These are phyloP conservation scores for Stegostoma tigrinum DNA, from an alignment of 2,113 vertebrate genomes.

Conservation along the genomic window DNA sequence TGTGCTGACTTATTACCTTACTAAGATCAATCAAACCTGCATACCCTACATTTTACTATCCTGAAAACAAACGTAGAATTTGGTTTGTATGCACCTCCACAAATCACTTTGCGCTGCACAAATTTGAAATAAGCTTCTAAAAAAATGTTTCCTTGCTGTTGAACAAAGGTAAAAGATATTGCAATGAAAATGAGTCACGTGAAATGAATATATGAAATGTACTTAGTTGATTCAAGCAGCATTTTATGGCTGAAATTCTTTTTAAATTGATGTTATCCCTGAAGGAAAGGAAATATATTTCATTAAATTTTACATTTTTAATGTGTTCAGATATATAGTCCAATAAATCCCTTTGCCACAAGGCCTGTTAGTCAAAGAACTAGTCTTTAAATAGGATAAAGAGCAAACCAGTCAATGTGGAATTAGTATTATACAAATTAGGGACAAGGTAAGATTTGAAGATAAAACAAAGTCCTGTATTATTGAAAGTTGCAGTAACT, in stretches of 20 bases:
- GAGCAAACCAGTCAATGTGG: not conserved
- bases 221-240: not conserved
- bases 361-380: conserved; percentile 7
- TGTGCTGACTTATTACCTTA: no score
- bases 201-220: not conserved
- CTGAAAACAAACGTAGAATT: no score
- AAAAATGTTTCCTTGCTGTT: not conserved
- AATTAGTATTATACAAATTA: conserved; percentile 8
- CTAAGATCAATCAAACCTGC: no score
- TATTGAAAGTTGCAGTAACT: not conserved
- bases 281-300: conserved; percentile 8
- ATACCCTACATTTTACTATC: no score
- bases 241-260: not conserved
- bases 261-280: not conserved
- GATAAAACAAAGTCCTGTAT: not conserved
- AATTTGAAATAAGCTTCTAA: not conserved
- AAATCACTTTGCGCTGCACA: not conserved
- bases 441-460: not conserved
- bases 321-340: not conserved
- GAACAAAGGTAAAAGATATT: not conserved
- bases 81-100: no score
- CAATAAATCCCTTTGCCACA: not conserved
- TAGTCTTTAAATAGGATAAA: not conserved
- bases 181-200: not conserved
- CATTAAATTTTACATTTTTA: conserved; percentile 21